A percentile compares a stretch with the other conserved stretches of the same genome.
These are phyloP conservation scores for Lasioglossum villosulum DNA, from an alignment of 2,888 invertebrate genomes.

Conservation along the genomic window DNA sequence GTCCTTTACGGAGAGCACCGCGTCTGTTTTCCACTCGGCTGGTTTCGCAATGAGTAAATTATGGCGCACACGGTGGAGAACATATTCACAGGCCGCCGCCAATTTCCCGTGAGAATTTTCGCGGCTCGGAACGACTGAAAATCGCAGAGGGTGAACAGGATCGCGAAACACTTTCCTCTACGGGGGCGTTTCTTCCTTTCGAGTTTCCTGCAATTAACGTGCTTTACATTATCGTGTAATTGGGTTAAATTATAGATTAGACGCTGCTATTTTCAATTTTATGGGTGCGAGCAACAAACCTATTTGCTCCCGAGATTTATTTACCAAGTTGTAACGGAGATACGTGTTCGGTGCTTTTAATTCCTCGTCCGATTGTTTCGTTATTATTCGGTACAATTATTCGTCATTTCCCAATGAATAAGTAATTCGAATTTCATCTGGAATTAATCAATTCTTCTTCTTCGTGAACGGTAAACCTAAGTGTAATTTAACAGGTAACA, in stretches of 20 bases:
- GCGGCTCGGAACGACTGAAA: background rate
- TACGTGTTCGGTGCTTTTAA: background rate
- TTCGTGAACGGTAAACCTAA: background rate
- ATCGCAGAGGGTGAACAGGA: too few relatives aligned
- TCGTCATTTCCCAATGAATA: background rate
- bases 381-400: background rate
- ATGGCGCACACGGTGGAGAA: background rate
- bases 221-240: background rate
- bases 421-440: background rate
- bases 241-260: background rate
- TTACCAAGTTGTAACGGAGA: background rate
- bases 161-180: background rate
- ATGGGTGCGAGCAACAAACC: background rate
- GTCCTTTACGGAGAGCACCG: background rate
- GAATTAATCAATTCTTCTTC: background rate
- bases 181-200: background rate
- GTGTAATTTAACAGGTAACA: background rate
- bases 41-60: background rate
- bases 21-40: slow-evolving; percentile 34
- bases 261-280: background rate
- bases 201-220: background rate
- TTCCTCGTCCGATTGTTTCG: background rate
- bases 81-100: slow-evolving; percentile 17
- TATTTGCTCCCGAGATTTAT: background rate
- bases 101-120: slow-evolving; percentile 35